Evolutionary conservation across 2,888 invertebrate species (phyloP).

Genomic region (Lymantria monacha): DNA sequence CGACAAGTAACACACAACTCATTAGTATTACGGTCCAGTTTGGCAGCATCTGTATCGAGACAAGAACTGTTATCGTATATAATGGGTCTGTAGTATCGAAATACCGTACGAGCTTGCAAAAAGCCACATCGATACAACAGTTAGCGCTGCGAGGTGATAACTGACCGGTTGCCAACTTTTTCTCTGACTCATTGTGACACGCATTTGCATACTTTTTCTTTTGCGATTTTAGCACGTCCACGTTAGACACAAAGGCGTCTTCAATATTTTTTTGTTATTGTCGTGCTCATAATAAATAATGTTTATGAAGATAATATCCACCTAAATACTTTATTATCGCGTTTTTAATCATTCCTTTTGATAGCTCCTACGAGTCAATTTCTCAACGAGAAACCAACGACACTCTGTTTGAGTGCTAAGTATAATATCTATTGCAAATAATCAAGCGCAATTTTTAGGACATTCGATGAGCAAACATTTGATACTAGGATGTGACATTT

Average conservation of each 20-base stretch:
- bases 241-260: conserved; percentile 44
- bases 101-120: conserved; percentile 30
- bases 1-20: neutral
- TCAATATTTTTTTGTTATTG: neutral
- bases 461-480: conserved; percentile 11
- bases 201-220: conserved; percentile 49
- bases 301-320: conserved; percentile 38
- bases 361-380: too few species aligned
- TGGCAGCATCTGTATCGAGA: neutral
- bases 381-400: conserved; percentile 60
- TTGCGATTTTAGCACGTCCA: conserved; percentile 38
- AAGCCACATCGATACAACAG: conserved; percentile 39
- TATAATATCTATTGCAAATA: conserved; percentile 1
- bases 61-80: neutral
- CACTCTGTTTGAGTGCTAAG: neutral
- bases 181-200: conserved; percentile 51
- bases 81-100: neutral
- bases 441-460: conserved; percentile 3
- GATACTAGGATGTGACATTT: conserved; percentile 23
- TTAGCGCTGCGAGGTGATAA: conserved; percentile 58
- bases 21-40: neutral
- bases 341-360: too few species aligned
- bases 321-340: conserved; percentile 66
- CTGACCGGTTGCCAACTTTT: conserved; percentile 46
- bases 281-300: conserved; percentile 18